These are phyloP conservation scores for Sparidentex hasta DNA, from an alignment of 2,797 vertebrate genomes.

Conservation along the genomic window DNA sequence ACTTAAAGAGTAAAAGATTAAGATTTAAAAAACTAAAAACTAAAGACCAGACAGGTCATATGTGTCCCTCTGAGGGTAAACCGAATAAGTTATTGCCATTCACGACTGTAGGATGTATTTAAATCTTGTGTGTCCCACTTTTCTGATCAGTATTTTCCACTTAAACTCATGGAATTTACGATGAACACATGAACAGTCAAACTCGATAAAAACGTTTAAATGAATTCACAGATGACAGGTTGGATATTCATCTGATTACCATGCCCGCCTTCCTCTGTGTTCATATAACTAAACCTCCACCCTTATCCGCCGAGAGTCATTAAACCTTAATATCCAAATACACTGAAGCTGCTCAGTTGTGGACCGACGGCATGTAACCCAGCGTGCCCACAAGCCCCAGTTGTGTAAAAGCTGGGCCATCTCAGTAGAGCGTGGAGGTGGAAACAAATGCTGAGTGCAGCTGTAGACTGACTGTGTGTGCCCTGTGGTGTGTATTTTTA, in stretches of 20 bases:
- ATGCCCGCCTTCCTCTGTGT: neutral
- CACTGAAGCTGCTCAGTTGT: constrained; percentile 41
- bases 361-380: constrained; percentile 53
- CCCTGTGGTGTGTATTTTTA: constrained; percentile 84
- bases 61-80: neutral
- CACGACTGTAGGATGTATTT: no score
- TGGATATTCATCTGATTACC: neutral
- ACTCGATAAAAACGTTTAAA: neutral
- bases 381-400: constrained; percentile 64
- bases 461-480: constrained; percentile 79
- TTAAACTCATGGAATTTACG: neutral
- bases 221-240: neutral
- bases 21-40: no score
- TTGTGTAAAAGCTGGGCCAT: constrained; percentile 78
- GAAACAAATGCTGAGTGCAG: constrained; percentile 80
- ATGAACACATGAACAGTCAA: neutral
- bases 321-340: constrained; percentile 34
- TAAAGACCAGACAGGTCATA: no score
- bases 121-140: neutral
- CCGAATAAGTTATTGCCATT: neutral
- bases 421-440: constrained; percentile 74
- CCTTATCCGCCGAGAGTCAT: constrained; percentile 5
- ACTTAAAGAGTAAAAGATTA: no score
- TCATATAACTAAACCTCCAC: constrained; percentile 14
- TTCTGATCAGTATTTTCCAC: neutral